These are phyloP conservation scores for Patella depressa DNA, from an alignment of 2,888 invertebrate species.

Conservation along the genomic window DNA sequence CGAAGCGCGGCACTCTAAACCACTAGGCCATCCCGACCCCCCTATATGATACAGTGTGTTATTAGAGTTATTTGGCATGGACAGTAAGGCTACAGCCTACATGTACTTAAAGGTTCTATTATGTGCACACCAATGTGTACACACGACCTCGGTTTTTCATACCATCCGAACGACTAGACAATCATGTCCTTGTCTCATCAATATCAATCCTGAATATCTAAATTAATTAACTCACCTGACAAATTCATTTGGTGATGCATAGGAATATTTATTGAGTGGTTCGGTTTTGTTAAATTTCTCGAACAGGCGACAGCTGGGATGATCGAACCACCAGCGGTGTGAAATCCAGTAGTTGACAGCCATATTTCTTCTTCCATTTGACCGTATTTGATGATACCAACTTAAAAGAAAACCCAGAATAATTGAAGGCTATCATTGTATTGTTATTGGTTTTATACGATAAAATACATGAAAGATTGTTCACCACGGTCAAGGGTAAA, in stretches of 20 bases:
- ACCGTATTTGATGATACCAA: slow-evolving; percentile 57
- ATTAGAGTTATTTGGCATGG: too few relatives aligned
- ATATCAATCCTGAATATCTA: too few relatives aligned
- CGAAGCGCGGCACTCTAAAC: too few relatives aligned
- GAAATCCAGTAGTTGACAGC: slow-evolving; percentile 60
- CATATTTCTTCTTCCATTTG: slow-evolving; percentile 52
- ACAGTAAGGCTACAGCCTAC: too few relatives aligned
- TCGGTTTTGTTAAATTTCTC: slow-evolving; percentile 21
- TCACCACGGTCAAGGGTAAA: background rate
- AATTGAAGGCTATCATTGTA: background rate
- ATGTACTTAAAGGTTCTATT: too few relatives aligned
- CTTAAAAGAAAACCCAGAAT: slow-evolving; percentile 27
- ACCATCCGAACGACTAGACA: too few relatives aligned
- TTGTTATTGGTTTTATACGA: background rate
- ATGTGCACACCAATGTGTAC: too few relatives aligned
- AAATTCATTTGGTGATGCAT: slow-evolving; percentile 38
- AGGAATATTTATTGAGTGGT: slow-evolving; percentile 31
- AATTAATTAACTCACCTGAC: slow-evolving; percentile 34
- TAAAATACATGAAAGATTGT: background rate
- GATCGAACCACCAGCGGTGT: slow-evolving; percentile 53
- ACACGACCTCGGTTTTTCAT: too few relatives aligned
- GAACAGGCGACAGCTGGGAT: slow-evolving; percentile 42
- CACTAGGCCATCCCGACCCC: too few relatives aligned
- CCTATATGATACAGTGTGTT: too few relatives aligned
- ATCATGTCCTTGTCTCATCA: too few relatives aligned